These are phyloP conservation scores for Leptobrachium leishanense DNA, from an alignment of 2,113 vertebrate species.

Conservation along the genomic window DNA sequence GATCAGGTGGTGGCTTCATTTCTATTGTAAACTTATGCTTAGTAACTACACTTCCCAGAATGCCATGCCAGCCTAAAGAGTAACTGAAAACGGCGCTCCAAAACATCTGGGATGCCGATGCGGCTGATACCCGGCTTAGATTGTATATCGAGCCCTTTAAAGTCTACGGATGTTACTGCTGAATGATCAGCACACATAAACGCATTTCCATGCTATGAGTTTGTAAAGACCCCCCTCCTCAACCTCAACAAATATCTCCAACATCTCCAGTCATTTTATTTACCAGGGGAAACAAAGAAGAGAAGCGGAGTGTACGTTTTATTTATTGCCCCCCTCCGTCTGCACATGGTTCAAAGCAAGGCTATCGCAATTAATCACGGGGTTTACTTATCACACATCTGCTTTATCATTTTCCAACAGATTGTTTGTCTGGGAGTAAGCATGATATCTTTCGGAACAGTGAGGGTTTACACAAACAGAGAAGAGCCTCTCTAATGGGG, in stretches of 20 bases:
- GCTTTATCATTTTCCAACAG: constrained; percentile 29
- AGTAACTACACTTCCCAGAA: too few relatives aligned
- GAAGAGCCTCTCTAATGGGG: constrained; percentile 27
- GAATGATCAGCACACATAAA: too few relatives aligned
- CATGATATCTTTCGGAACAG: constrained; percentile 28
- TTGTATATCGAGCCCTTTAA: too few relatives aligned
- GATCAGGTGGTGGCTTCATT: too few relatives aligned
- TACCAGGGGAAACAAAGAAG: background rate
- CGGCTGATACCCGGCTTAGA: too few relatives aligned
- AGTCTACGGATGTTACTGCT: too few relatives aligned
- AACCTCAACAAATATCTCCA: background rate
- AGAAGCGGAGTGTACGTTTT: background rate
- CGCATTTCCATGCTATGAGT: too few relatives aligned
- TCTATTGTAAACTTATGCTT: too few relatives aligned
- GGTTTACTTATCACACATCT: constrained; percentile 36
- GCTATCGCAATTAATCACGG: constrained; percentile 33
- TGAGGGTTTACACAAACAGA: constrained; percentile 24
- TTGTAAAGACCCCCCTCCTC: too few relatives aligned
- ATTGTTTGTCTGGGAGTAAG: constrained; percentile 38
- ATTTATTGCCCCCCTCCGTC: background rate
- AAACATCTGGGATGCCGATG: too few relatives aligned
- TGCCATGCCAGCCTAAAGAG: too few relatives aligned
- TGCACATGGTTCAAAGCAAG: constrained; percentile 34
- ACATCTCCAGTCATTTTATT: background rate
- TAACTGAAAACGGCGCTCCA: too few relatives aligned